Percentiles rank a stretch among this genome's conserved stretches.
Evolutionary conservation across 2,113 vertebrate genomes (phyloP).

Genomic region (Odocoileus hemionus): DNA sequence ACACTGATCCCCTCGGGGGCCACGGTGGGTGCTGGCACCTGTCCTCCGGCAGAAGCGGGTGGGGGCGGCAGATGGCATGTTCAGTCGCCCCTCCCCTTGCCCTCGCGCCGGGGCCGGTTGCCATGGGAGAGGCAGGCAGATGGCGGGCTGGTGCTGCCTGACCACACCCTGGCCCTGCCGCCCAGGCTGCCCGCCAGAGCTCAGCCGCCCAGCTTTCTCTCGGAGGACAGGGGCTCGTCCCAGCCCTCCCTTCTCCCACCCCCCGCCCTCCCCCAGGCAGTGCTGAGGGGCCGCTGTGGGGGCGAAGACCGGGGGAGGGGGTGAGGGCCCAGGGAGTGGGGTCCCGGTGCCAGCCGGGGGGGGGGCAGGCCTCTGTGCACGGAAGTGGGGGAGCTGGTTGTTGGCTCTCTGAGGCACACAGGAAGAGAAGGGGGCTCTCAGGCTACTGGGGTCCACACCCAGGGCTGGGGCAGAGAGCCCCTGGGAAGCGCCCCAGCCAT

Average conservation of each 20-base stretch:
- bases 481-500: not conserved
- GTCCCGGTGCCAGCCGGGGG: not conserved
- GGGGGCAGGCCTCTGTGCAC: not conserved
- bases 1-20: not conserved
- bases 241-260: no score
- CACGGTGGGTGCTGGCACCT: not conserved
- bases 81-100: not conserved
- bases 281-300: not conserved
- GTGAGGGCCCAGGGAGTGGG: not conserved
- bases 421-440: not conserved
- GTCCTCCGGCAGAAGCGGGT: not conserved
- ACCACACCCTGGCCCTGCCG: constrained; percentile 49
- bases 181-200: not conserved
- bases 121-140: constrained; percentile 62
- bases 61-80: constrained; percentile 52
- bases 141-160: constrained; percentile 41
- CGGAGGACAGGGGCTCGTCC: not conserved
- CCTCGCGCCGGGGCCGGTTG: constrained; percentile 41
- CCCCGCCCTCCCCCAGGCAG: no score
- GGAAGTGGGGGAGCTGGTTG: not conserved
- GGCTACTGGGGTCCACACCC: not conserved
- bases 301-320: not conserved
- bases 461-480: not conserved
- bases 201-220: not conserved
- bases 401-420: not conserved